Percentiles rank a stretch among this genome's conserved stretches.
Evolutionary conservation across 2,113 vertebrate genomes (phyloP).

Genomic region (Quiscalus mexicanus): DNA sequence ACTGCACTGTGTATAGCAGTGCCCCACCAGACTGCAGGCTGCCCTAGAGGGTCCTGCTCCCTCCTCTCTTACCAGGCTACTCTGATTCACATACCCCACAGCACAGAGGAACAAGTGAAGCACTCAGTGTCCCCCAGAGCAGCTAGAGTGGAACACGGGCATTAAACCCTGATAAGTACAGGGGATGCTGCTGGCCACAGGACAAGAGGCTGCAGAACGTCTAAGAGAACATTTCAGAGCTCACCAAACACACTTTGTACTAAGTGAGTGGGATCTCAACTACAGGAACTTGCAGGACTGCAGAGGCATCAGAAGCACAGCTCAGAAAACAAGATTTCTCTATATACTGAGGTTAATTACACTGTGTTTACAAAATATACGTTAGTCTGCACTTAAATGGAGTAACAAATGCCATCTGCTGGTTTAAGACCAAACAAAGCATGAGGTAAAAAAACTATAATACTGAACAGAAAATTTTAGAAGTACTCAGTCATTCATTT

Average conservation of each 20-base stretch:
- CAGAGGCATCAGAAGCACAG: background rate
- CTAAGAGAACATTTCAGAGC: background rate
- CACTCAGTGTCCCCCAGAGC: background rate
- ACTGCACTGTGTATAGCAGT: background rate
- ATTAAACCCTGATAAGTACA: background rate
- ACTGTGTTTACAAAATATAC: background rate
- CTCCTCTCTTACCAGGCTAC: background rate
- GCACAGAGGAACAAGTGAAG: background rate
- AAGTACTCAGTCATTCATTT: background rate
- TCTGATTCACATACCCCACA: background rate
- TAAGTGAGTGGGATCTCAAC: background rate
- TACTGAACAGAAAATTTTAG: background rate
- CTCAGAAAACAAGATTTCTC: background rate
- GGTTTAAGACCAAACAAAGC: background rate
- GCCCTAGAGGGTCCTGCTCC: background rate
- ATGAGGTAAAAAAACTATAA: background rate
- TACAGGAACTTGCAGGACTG: background rate
- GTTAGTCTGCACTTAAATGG: background rate
- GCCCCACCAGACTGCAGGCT: background rate
- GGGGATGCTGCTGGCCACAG: background rate
- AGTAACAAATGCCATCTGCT: background rate
- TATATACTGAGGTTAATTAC: background rate
- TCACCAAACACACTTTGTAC: background rate
- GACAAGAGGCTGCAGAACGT: fast-evolving
- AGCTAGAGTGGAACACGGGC: background rate